Base-by-base conservation (phyloP, 1,140 invertebrate genomes). In the Aphelenchoides besseyi region DNA sequence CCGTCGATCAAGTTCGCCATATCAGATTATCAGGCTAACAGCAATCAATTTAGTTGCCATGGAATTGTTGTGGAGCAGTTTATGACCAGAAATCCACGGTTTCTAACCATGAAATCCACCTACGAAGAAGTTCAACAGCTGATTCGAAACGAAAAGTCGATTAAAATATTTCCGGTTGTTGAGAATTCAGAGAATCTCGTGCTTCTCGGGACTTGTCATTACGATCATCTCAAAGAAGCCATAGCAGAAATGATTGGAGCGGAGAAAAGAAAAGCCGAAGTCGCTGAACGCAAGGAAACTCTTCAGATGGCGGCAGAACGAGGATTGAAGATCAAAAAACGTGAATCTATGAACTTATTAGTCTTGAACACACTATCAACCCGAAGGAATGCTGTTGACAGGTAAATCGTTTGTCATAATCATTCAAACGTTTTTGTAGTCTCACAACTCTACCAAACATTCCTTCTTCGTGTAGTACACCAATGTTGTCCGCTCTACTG, bases 151-250 rank as follows among this genome's bases (percentile, higher is more conserved):
- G 63, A 66, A 29, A 53, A 16, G 12, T 33, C 16, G 12, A 35
- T 66, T 16, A 37, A 66, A 66, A 33, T 66, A 33, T 29, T 66
- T 12, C 63, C 63, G 12, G 63, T 66, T 16, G 32, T 66, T 2
- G 63, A 66, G 16, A 66, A 32, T 3, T 23, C 30, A 12, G 23
- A 64, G 1, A 66, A 35, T 29, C 16, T n/a, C 1, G 26, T 66
- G 12, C 30, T 66, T 12, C 30, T 66, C 32, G 63, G 63, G 12
- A 36, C 63, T 1, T 66, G 63, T 53, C 36, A 23, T 23, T 12
- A 23, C 28, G n/a, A 23, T 1, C 30, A 66, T 2, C 63, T 66
- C 12, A 35, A 36, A 37, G 12, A 66, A 66, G 63, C 63, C 9
- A n/a, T 66, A 9, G 32, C 30, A 12, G 12, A 23, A 8, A 16